Evolutionary conservation across 1,140 invertebrate species (phyloP).

Genomic region (Hormaphis cornu): DNA sequence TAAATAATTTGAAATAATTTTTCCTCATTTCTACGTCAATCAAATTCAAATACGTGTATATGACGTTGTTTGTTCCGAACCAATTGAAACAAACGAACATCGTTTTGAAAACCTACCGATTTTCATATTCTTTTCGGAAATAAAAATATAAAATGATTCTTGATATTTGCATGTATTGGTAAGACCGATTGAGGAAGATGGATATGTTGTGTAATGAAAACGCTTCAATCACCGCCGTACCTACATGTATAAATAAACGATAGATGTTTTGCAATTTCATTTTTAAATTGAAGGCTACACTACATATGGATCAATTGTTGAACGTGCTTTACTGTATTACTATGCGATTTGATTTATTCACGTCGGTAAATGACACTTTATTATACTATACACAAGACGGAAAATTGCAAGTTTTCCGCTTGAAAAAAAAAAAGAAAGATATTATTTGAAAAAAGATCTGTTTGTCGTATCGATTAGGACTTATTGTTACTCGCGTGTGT

Average conservation of each 20-base stretch:
- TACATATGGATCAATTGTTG: background rate
- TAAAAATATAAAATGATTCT: background rate
- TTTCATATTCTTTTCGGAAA: background rate
- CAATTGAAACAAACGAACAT: background rate
- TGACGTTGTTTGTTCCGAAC: background rate
- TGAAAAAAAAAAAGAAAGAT: too few species aligned
- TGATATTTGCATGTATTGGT: background rate
- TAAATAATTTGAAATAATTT: too few species aligned
- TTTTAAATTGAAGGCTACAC: background rate
- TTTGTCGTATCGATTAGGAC: too few species aligned
- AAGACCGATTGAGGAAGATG: background rate
- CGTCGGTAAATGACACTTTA: too few species aligned
- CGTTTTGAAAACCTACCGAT: background rate
- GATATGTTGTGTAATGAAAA: background rate
- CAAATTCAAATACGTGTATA: background rate
- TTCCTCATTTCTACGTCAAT: conserved; percentile 10
- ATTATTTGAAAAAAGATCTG: too few species aligned
- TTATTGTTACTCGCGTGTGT: too few species aligned
- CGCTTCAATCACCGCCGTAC: too few species aligned
- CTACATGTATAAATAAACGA: background rate
- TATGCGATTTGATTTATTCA: too few species aligned
- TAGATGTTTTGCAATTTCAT: background rate
- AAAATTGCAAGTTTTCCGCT: too few species aligned
- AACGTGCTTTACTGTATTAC: background rate
- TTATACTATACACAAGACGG: too few species aligned